Evolutionary conservation across 2,797 vertebrate genomes (phyloP).

Genomic region (Phalanger gymnotis): DNA sequence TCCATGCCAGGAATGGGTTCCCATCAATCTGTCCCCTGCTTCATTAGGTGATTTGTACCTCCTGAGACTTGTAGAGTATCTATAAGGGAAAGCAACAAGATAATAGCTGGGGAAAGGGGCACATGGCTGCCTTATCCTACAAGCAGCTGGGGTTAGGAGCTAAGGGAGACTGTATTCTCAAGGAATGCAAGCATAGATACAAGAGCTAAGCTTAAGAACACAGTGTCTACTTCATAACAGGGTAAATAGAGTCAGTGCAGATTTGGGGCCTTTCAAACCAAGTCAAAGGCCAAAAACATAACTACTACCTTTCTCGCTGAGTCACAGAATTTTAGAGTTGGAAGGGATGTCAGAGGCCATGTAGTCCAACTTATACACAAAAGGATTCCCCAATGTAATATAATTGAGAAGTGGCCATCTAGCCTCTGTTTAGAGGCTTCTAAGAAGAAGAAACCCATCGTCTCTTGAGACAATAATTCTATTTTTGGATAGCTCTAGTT

Average conservation of each 20-base stretch:
- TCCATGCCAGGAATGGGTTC: background rate
- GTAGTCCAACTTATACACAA: background rate
- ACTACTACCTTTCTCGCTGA: background rate
- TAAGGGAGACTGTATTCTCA: background rate
- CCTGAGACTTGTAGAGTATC: background rate
- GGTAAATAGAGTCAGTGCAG: background rate
- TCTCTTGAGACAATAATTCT: background rate
- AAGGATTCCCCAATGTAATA: background rate
- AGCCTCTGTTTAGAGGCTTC: background rate
- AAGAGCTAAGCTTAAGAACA: background rate
- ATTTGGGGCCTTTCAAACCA: background rate
- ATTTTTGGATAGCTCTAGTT: background rate
- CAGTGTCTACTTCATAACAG: background rate
- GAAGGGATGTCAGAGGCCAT: background rate
- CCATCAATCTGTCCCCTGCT: background rate
- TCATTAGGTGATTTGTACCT: background rate
- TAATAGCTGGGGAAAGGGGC: background rate
- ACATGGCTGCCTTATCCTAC: background rate
- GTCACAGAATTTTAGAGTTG: background rate
- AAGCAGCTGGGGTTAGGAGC: background rate
- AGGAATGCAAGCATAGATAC: background rate
- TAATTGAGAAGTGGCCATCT: background rate
- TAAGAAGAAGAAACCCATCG: background rate
- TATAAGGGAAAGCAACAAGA: background rate
- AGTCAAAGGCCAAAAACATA: background rate